Evolutionary conservation across 2,113 vertebrate species (phyloP), one percentile per base, ranked within the genome.

Genomic region (Shinisaurus crocodilurus): DNA sequence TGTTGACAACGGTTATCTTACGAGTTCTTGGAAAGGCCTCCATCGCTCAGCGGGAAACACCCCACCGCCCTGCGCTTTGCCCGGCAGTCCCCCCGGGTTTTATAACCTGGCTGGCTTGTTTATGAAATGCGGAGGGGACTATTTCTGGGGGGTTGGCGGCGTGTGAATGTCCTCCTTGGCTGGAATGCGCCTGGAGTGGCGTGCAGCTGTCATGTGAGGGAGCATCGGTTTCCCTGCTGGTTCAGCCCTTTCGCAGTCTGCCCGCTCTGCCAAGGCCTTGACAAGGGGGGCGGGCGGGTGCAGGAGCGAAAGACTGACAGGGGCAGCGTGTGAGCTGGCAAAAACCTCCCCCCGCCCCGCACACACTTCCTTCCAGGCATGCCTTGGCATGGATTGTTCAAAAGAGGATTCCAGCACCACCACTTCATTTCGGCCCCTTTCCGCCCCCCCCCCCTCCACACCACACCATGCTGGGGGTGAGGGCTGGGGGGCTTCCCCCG

Each of bases 191-290:
- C 90, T 83, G 82, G 75, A n/a, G 85, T 87, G 67, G 87, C 12
- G 80, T 85, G 54, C 95, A 94, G 94, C 92, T 94, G 94, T 94
- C 94, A 91, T 90, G 93, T 88, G 94, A 95, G 92, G 89, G 90
- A 82, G 88, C 88, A 89, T 83, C 88, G 27, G 72, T 92, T 92
- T 89, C 91, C 69, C 25, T 29, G 93, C 95, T 94, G 90, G 83
- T 92, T 96, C 95, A 96, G 96, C 95, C 95, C 90, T 95, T 96
- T 93, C 90, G 90, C 93, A 91, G 72, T 87, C 88, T 29, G 10
- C 57, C n/a, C 5, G 45, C 45, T 37, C 29, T 37, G 77, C 77
- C 63, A 70, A 70, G 87, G 67, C 72, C 72, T 54, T n/a, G 40
- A 54, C 57, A 60, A 23, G 60, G 60, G 60, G 60, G 3, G 60